These are phyloP conservation scores for Metallyticus violacea DNA, from an alignment of 2,888 invertebrate species.

Conservation along the genomic window DNA sequence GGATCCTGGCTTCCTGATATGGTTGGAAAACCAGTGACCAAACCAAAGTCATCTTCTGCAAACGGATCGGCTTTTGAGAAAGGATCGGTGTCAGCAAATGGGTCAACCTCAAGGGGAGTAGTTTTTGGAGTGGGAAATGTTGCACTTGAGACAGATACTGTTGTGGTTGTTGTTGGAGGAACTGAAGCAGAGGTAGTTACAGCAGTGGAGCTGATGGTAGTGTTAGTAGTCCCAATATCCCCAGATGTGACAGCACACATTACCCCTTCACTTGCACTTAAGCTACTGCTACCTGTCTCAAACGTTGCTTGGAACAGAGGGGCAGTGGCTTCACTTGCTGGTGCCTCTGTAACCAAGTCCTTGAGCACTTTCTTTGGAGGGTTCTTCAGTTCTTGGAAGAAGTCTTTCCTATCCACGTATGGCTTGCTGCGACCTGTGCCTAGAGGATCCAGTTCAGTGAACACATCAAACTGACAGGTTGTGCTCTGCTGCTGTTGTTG, in stretches of 20 bases:
- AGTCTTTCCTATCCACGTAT: slow-evolving; percentile 93
- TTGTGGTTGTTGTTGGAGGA: not conserved
- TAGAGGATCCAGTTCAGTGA: slow-evolving; percentile 90
- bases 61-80: slow-evolving; percentile 70
- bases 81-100: slow-evolving; percentile 68
- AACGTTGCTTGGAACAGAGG: slow-evolving; percentile 43
- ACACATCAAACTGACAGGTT: slow-evolving; percentile 66
- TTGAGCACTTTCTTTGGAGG: slow-evolving; percentile 90
- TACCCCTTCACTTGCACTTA: slow-evolving; percentile 14
- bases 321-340: slow-evolving; percentile 32
- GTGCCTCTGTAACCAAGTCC: slow-evolving; percentile 61
- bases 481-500: not conserved
- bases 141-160: not conserved
- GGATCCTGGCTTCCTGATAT: slow-evolving; percentile 52
- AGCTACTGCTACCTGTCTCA: slow-evolving; percentile 31
- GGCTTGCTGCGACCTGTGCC: slow-evolving; percentile 89
- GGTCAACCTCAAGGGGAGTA: slow-evolving; percentile 46
- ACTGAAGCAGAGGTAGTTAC: slow-evolving; percentile 1
- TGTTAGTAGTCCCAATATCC: slow-evolving; percentile 1
- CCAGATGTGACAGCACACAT: slow-evolving; percentile 18
- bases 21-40: slow-evolving; percentile 40
- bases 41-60: slow-evolving; percentile 55
- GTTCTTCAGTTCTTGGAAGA: slow-evolving; percentile 93
- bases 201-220: slow-evolving; percentile 7
- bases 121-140: not conserved